Base-by-base conservation (phyloP, 1,140 invertebrate species). In the Drosophila takahashii region DNA sequence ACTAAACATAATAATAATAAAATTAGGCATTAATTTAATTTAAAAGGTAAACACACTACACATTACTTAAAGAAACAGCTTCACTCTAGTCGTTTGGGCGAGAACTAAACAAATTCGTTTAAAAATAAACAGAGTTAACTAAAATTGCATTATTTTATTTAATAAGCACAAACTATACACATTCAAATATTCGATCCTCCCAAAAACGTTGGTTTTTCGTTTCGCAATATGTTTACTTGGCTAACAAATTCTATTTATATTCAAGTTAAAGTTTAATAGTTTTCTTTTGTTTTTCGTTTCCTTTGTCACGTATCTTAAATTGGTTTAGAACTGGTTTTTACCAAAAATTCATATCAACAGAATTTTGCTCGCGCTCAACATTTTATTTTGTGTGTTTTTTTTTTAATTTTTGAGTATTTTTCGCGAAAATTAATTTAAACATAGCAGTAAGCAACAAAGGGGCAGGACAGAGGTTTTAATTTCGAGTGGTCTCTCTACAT, bases 41-140 rank as follows among this genome's bases (percentile, higher is more conserved):
- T 87, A 89, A 76, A 75, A 66, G 27, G 53, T 75, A 79, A 81
- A 84, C 73, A 87, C 83, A 87, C 70, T 86, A 86, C 77, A 81
- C 76, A 89, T 84, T 90, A 89, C 84, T 89, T 89, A 89, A 90
- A 80, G 80, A 89, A 89, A 89, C 84, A 89, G 84, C 85, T 89
- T 89, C 84, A 80, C 84, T 69, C 77, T 73, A 65, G 52, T 73
- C 76, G 75, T 50, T 79, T 84, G 36, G 44, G 73, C 58, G 71
- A 66, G 52, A 81, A 83, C 65, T 83, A 87, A 89, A 87, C 79
- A 89, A 87, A 77, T 77, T 83, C 79, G 76, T 77, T 77, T 77
- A 77, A 52, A 89, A 84, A 80, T 89, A 89, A 90, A 89, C 84
- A 89, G 65, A 87, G 84, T 89, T 90, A 89, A 89, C 84, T 89